Conservation (phyloP, 2,797 vertebrate species). For the Antrozous pallidus region DNA sequence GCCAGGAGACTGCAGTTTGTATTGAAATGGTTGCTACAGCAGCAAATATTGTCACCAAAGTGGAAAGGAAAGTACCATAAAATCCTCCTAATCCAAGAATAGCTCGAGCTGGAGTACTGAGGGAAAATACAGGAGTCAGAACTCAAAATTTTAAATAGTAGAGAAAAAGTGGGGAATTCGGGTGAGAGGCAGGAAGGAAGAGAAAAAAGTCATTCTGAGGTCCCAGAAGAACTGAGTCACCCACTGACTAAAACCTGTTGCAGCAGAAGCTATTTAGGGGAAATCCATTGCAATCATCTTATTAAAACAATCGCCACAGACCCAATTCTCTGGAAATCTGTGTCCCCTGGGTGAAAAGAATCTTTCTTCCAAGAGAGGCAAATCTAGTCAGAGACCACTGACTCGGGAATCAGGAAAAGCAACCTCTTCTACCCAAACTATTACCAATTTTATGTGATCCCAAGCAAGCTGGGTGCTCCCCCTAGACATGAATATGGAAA, state of each 20-base stretch:
- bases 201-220: slow-evolving; percentile 34
- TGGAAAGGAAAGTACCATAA: slow-evolving; percentile 54
- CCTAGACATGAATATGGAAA: neutral
- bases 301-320: slow-evolving; percentile 11
- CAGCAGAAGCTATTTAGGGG: slow-evolving; percentile 54
- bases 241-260: slow-evolving; percentile 34
- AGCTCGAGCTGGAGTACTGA: slow-evolving; percentile 10
- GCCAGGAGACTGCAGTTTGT: neutral
- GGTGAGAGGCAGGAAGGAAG: neutral
- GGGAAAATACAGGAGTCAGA: slow-evolving; percentile 34
- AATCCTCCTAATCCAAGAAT: slow-evolving; percentile 33
- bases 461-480: neutral
- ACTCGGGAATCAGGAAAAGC: neutral
- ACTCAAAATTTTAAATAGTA: slow-evolving; percentile 13
- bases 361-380: slow-evolving; percentile 23
- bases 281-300: slow-evolving; percentile 38
- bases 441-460: slow-evolving; percentile 21
- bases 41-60: slow-evolving; percentile 44
- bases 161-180: slow-evolving; percentile 41
- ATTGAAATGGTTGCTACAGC: slow-evolving; percentile 19
- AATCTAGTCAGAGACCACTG: neutral
- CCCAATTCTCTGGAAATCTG: slow-evolving; percentile 37
- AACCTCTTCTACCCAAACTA: slow-evolving; percentile 14
- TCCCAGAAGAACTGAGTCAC: slow-evolving; percentile 58
- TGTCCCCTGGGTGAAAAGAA: slow-evolving; percentile 12